Evolutionary conservation across 2,888 invertebrate genomes (phyloP).

Genomic region (Metellina segmentata): DNA sequence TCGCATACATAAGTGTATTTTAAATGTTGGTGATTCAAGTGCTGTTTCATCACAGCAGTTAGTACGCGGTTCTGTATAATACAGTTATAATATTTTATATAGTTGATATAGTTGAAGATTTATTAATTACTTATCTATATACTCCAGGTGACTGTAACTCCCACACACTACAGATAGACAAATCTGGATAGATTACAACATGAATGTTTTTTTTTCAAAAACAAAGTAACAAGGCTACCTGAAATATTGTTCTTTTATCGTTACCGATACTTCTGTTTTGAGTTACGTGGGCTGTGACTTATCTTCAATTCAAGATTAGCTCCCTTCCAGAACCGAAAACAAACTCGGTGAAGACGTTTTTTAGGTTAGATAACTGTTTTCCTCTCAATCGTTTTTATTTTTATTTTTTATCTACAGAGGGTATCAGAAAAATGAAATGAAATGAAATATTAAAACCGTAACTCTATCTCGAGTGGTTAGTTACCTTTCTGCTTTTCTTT

Average conservation of each 20-base stretch:
- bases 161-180: too few relatives aligned
- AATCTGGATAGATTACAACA: too few relatives aligned
- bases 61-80: too few relatives aligned
- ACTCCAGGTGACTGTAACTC: too few relatives aligned
- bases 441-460: conserved; percentile 17
- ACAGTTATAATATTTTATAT: too few relatives aligned
- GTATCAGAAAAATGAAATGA: conserved; percentile 28
- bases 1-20: too few relatives aligned
- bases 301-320: not conserved
- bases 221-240: not conserved
- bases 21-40: too few relatives aligned
- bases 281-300: not conserved
- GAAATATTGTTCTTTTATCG: not conserved
- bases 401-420: conserved; percentile 23
- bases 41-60: too few relatives aligned
- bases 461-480: conserved; percentile 30
- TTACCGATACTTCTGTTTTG: not conserved
- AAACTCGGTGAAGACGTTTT: not conserved
- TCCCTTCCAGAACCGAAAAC: not conserved
- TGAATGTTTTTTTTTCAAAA: too few relatives aligned
- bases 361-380: not conserved
- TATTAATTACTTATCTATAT: too few relatives aligned
- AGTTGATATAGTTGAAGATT: too few relatives aligned
- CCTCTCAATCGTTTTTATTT: conserved; percentile 1
- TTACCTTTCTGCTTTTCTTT: not conserved